Evolutionary conservation across 2,888 invertebrate genomes (phyloP), one percentile per base, ranked within the genome.

Genomic region (Eristalinus aeneus): DNA sequence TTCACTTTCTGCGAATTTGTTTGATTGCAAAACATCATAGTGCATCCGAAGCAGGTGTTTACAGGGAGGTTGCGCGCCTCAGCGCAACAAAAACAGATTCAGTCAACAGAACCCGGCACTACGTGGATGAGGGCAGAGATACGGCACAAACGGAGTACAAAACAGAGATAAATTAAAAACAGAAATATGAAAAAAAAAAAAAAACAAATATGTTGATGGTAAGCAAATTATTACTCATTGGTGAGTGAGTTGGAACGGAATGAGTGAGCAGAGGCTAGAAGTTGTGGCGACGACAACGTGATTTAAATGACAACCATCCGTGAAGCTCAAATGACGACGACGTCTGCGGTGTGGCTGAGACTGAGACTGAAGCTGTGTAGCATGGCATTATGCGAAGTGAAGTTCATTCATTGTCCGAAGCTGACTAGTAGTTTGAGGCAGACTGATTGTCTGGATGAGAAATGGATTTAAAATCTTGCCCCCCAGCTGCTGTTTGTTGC

Each of bases 11-110:
- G 32, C 65, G 65, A 23, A 72, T 78, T 78, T 54, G 53, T 79
- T 73, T 31, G 73, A 27, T 67, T 61, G 85, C 77, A 86, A 81
- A 69, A 86, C 77, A 78, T 86, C 81, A 86, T 86, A 86, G 82
- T 86, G 86, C 86, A 86, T 82, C 81, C 77, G 82, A 86, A 74
- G 78, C 86, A 86, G 86, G 86, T 86, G 86, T 82, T 86, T 81
- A 78, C 77, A 81, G 80, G 74, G 53, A 78, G 86, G 78, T 76
- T 80, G 76, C 67, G 20, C 76, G 63, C 34, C 69, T 36, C 64
- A n/a, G 8, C 34, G 23, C 32, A n/a, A 61, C 36, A 46, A 16
- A n/a, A 46, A 12, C 46, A 16, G 46, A 46, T 46, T 46, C 46
- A 46, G 46, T 46, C 54, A 65, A 12, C 76, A 31, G 32, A 39